A percentile compares a stretch with the other conserved stretches of the same genome.
phyloP scores from a whole-genome alignment of 1,140 invertebrate species.

The Aphis craccivora region DNA sequence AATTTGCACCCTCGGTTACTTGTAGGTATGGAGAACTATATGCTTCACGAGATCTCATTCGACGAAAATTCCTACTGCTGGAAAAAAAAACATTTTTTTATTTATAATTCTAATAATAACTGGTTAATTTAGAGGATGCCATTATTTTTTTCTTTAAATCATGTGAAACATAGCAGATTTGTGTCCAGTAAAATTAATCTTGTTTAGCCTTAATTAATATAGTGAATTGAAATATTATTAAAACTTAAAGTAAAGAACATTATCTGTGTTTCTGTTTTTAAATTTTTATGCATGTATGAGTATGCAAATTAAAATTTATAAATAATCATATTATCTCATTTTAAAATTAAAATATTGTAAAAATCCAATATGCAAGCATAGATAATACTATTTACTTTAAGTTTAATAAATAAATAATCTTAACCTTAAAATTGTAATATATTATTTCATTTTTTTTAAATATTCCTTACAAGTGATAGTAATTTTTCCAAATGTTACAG shows the following conservation, averaged over 20 bases:
- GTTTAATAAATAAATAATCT: no score
- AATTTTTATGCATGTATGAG: no score
- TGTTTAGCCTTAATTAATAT: background rate
- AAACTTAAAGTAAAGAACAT: background rate
- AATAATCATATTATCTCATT: no score
- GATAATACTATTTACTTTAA: no score
- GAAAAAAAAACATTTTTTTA: background rate
- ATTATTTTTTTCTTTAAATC: background rate
- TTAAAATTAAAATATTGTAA: no score
- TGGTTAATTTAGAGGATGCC: background rate
- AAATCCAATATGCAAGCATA: no score
- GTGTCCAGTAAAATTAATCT: background rate
- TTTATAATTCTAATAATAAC: background rate
- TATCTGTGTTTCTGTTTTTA: no score
- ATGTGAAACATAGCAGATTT: background rate
- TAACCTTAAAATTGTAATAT: no score
- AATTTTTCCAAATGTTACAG: background rate
- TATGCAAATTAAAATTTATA: no score
- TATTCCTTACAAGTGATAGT: background rate
- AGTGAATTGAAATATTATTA: background rate
- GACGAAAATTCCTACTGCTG: background rate
- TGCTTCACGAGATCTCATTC: slow-evolving; percentile 32
- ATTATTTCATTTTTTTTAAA: background rate
- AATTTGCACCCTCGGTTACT: background rate
- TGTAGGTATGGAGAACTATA: slow-evolving; percentile 40